A percentile compares a stretch with the other conserved stretches of the same genome.
Evolutionary conservation across 37 sponge, comb jelly and placozoan genomes (phyloP).

Genomic region (Oscarella lobularis): DNA sequence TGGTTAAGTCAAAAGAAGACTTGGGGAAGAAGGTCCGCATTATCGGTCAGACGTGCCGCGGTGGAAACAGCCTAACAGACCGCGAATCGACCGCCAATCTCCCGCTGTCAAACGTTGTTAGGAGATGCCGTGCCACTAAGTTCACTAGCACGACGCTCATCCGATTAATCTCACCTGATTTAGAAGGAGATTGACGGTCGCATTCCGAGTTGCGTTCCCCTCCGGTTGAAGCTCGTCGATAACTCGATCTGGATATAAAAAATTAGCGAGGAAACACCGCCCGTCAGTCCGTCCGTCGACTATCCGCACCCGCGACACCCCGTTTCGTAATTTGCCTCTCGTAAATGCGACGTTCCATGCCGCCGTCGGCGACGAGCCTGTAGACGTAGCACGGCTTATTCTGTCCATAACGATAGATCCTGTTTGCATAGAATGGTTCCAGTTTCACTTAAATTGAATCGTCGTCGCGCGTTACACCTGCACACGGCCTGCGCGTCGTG

Average conservation of each 20-base stretch:
- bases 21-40: too few relatives aligned
- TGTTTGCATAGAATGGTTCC: background rate
- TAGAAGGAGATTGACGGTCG: conserved; percentile 30
- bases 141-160: too few relatives aligned
- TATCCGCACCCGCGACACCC: background rate
- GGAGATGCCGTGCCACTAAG: too few relatives aligned
- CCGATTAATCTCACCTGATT: too few relatives aligned
- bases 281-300: too few relatives aligned
- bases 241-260: conserved; percentile 45
- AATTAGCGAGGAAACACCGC: too few relatives aligned
- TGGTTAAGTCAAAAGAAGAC: too few relatives aligned
- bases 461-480: conserved; percentile 16
- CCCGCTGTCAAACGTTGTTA: too few relatives aligned
- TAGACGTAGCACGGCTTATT: conserved; percentile 73
- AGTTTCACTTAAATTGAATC: background rate
- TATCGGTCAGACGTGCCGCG: too few relatives aligned
- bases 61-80: too few relatives aligned
- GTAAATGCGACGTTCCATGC: conserved; percentile 89
- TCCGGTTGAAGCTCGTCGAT: conserved; percentile 80
- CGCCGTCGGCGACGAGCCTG: conserved; percentile 78
- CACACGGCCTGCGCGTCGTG: conserved; percentile 97
- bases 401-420: conserved; percentile 93
- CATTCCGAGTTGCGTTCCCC: conserved; percentile 45
- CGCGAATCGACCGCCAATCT: too few relatives aligned
- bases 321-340: conserved; percentile 81